Evolutionary conservation across 2,113 vertebrate genomes (phyloP), one percentile per base, ranked within the genome.

Genomic region (Microcebus griseorufus): DNA sequence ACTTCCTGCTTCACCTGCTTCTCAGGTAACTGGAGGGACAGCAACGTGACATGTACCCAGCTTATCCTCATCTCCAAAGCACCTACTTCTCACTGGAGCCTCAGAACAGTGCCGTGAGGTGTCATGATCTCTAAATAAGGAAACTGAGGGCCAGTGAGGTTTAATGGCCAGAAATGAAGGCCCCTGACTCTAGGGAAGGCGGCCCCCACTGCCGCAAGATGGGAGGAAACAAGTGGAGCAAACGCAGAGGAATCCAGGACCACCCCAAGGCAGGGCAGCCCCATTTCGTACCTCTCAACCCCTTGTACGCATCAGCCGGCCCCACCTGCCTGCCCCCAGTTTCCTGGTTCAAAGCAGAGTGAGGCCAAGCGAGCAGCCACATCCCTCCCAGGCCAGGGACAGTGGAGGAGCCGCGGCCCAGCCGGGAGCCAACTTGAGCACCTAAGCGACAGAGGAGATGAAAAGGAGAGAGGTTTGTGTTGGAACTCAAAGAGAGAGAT

Each of bases 261-360:
- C 0, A 0, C 9, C 3, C 45, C 51, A 0, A 0, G 4, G 0
- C 2, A 27, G 22, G 27, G 69, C n/a, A 27, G n/a, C 79, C 10
- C 16, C 0, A 6, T 53, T 5, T 58, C 12, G 2, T 3, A 6
- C 20, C 8, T 13, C 11, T 10, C 34, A 12, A 2, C 69, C 9
- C 45, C 16, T 2, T 55, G 34, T 45, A 42, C 80, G 75, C 55
- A 16, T 9, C 27, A 16, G 45, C 86, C 34, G 45, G n/a, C 29
- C 65, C 11, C 29, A 1, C 10, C 12, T 9, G n/a, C 58, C 78
- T 23, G 25, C 39, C 11, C 32, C 34, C 14, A 0, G 0, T 1
- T 34, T 58, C 90, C 70, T 39, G 2, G 29, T 60, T 55, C 65
- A 32, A 42, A 93, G 22, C 45, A 51, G n/a, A 87, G 55, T 8